A percentile compares a stretch with the other conserved stretches of the same genome.
Evolutionary conservation across 2,888 invertebrate genomes (phyloP).

Genomic region (Bedellia somnulentella): DNA sequence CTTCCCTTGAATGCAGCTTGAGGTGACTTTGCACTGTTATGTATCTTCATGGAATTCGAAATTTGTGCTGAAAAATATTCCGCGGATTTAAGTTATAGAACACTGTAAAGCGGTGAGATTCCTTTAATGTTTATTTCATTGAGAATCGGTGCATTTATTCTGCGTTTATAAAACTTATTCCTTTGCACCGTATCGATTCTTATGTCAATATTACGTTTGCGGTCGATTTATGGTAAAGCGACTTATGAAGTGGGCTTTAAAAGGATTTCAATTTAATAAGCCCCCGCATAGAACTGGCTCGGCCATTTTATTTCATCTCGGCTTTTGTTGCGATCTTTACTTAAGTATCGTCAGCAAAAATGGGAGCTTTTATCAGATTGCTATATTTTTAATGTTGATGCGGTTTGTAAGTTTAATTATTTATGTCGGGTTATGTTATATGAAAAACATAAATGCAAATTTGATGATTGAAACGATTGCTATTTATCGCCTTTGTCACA

Average conservation of each 20-base stretch:
- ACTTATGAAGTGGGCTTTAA: conserved; percentile 24
- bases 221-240: conserved; percentile 16
- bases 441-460: too few species aligned
- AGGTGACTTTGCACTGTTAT: conserved; percentile 33
- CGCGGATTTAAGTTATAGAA: conserved; percentile 36
- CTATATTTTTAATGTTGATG: too few species aligned
- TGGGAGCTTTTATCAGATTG: too few species aligned
- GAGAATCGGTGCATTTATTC: too few species aligned
- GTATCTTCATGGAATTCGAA: conserved; percentile 27
- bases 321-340: conserved; percentile 35
- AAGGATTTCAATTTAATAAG: conserved; percentile 40
- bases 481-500: too few species aligned
- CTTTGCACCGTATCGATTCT: conserved; percentile 14
- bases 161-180: too few species aligned
- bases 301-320: conserved; percentile 38
- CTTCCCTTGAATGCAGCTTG: conserved; percentile 36
- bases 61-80: conserved; percentile 25
- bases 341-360: conserved; percentile 26
- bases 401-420: too few species aligned
- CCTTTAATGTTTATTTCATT: conserved; percentile 2
- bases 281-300: conserved; percentile 23
- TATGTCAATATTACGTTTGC: conserved; percentile 35
- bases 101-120: conserved; percentile 1
- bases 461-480: too few species aligned
- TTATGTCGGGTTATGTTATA: too few species aligned